These are phyloP conservation scores for Cottus gobio DNA, from an alignment of 2,113 vertebrate species.

Conservation along the genomic window DNA sequence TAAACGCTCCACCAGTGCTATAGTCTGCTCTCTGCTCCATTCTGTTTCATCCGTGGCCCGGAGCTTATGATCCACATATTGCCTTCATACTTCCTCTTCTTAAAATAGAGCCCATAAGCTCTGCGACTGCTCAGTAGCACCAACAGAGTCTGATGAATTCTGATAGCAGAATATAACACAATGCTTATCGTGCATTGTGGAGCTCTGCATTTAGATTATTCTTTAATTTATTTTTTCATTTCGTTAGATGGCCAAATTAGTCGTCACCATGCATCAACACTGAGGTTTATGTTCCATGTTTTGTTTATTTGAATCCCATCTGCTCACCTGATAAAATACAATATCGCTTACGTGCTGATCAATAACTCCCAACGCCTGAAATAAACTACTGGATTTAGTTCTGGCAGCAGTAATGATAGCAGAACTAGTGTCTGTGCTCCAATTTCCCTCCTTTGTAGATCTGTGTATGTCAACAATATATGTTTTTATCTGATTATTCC, in stretches of 20 bases:
- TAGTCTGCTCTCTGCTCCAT: conserved; percentile 3
- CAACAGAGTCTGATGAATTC: conserved; percentile 44
- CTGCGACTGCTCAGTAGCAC: conserved; percentile 31
- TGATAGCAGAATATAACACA: conserved; percentile 34
- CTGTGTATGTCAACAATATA: background rate
- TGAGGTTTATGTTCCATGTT: background rate
- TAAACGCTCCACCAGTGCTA: background rate
- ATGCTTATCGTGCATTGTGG: conserved; percentile 3
- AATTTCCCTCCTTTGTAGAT: conserved; percentile 23
- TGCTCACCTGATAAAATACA: background rate
- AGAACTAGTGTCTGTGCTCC: background rate
- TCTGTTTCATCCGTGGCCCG: conserved; percentile 17
- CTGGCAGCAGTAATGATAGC: background rate
- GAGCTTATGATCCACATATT: conserved; percentile 36
- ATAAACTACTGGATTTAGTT: background rate
- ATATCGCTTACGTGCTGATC: background rate
- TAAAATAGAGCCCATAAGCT: conserved; percentile 58
- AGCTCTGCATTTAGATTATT: background rate
- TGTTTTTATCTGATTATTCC: conserved; percentile 10
- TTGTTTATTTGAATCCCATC: background rate
- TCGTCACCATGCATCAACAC: background rate
- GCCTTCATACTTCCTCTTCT: conserved; percentile 35
- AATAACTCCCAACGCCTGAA: background rate
- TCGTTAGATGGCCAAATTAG: background rate
- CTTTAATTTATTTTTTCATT: too few relatives aligned